These are phyloP conservation scores for Periphyllus acericola DNA, from an alignment of 2,888 invertebrate genomes.

Conservation along the genomic window DNA sequence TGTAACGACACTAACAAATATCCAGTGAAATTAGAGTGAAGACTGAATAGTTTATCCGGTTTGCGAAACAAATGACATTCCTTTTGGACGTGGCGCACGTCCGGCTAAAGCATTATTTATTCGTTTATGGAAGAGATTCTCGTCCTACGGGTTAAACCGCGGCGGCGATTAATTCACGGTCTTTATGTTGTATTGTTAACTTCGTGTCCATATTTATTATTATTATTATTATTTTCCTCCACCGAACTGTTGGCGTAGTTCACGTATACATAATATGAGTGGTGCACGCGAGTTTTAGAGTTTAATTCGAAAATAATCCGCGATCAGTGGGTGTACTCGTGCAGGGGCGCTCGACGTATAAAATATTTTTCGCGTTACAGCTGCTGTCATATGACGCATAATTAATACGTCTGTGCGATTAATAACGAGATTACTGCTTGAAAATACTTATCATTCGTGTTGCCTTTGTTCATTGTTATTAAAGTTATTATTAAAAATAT, in stretches of 20 bases:
- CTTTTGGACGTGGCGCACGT: not conserved
- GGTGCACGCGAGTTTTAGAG: no score
- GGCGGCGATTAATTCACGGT: not conserved
- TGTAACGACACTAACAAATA: constrained; percentile 1
- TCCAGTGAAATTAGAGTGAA: constrained; percentile 5
- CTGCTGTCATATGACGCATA: no score
- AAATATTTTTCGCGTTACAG: no score
- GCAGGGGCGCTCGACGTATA: no score
- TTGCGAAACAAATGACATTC: constrained; percentile 13
- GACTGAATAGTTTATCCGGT: not conserved
- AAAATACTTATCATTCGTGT: no score
- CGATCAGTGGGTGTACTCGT: no score
- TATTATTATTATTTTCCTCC: not conserved
- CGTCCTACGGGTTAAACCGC: not conserved
- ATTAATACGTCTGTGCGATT: no score
- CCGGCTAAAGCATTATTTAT: not conserved
- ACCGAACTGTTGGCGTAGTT: not conserved
- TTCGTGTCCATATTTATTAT: not conserved
- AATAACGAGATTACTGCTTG: no score
- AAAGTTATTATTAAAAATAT: no score
- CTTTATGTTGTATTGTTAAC: not conserved
- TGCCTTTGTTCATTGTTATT: no score
- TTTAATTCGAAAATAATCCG: no score
- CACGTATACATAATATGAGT: no score
- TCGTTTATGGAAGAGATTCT: not conserved